Percentiles rank a stretch among this genome's conserved stretches.
Evolutionary conservation across 2,888 invertebrate species (phyloP).

Genomic region (Hyppa rectilinea): DNA sequence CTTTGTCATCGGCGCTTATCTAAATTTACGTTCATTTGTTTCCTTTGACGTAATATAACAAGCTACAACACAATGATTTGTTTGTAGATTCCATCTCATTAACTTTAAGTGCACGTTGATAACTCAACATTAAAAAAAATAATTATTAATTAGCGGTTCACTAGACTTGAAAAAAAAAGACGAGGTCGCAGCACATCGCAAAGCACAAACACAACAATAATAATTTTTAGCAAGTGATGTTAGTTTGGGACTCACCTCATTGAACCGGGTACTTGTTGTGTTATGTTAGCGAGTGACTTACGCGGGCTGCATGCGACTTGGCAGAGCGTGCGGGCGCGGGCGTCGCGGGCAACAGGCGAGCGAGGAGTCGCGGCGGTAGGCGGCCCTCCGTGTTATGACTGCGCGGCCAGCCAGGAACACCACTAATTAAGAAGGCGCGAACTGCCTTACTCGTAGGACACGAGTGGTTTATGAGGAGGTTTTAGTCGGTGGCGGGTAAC

Average conservation of each 20-base stretch:
- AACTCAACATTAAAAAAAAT: conserved; percentile 36
- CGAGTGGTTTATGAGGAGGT: conserved; percentile 48
- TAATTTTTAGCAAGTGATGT: conserved; percentile 17
- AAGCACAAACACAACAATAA: conserved; percentile 64
- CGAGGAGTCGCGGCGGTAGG: conserved; percentile 65
- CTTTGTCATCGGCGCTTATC: conserved; percentile 61
- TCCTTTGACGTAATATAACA: conserved; percentile 48
- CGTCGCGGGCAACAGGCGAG: conserved; percentile 68
- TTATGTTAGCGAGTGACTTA: conserved; percentile 70
- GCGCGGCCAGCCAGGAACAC: conserved; percentile 64
- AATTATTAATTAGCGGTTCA: conserved; percentile 14
- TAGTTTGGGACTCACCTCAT: conserved; percentile 78
- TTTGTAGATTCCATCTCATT: conserved; percentile 46
- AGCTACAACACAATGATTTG: conserved; percentile 46
- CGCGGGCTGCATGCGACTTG: conserved; percentile 70
- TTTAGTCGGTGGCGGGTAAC: conserved; percentile 53
- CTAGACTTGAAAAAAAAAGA: conserved; percentile 11
- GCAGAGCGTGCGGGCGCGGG: conserved; percentile 67
- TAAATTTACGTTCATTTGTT: conserved; percentile 65
- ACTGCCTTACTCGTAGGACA: conserved; percentile 32
- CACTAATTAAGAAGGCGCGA: conserved; percentile 67
- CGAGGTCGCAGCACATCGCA: conserved; percentile 62
- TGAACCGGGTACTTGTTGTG: conserved; percentile 69
- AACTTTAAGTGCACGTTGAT: conserved; percentile 46
- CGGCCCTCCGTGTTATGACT: conserved; percentile 66